These are phyloP conservation scores for Cochlearius cochlearius DNA, from an alignment of 2,113 vertebrate genomes.

Conservation along the genomic window DNA sequence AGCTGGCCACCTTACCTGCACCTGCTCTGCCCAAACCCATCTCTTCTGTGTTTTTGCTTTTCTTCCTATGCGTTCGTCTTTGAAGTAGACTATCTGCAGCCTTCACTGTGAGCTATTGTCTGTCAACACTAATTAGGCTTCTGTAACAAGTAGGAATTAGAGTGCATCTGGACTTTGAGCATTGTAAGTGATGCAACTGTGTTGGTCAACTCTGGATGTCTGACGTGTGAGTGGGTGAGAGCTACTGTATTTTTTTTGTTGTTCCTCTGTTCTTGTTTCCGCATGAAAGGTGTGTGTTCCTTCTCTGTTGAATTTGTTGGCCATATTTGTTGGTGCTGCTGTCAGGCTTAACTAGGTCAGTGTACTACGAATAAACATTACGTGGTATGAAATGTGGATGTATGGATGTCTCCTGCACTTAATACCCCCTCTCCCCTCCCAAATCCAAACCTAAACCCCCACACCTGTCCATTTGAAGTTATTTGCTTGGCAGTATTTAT, in stretches of 20 bases:
- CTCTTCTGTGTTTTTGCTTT: background rate
- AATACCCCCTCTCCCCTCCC: background rate
- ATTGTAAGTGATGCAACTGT: background rate
- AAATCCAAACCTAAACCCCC: background rate
- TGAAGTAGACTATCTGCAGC: conserved; percentile 17
- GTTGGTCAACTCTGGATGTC: background rate
- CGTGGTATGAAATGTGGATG: background rate
- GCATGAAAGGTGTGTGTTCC: background rate
- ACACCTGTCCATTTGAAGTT: background rate
- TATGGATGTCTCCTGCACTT: background rate
- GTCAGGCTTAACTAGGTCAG: background rate
- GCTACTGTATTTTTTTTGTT: background rate
- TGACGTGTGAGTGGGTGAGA: background rate
- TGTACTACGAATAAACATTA: background rate
- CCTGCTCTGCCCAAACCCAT: background rate
- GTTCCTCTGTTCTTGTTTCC: background rate
- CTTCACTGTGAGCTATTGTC: background rate
- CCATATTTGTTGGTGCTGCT: background rate
- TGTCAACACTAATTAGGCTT: conserved; percentile 14
- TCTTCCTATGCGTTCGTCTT: background rate
- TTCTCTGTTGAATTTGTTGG: background rate
- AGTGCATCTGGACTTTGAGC: background rate
- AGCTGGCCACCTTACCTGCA: background rate
- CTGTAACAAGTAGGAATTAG: background rate
- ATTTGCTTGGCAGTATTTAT: background rate